Evolutionary conservation across 2,888 invertebrate species (phyloP), one percentile per base, ranked within the genome.

Genomic region (Nomada lathburiana): DNA sequence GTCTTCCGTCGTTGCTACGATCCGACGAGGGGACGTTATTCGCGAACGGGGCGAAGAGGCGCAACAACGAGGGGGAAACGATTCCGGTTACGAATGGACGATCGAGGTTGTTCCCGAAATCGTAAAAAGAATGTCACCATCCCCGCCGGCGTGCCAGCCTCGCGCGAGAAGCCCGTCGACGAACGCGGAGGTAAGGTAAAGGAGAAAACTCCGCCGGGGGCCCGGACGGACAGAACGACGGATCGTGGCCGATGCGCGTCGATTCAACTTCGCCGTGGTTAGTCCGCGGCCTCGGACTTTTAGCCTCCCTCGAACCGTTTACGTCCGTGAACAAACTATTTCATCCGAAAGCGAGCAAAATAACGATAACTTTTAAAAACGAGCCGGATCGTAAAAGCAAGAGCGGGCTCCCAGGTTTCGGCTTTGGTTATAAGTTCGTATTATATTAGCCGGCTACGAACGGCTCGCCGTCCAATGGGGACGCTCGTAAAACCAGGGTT

Each of bases 351-450:
- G 88, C 87, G 89, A 92, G 91, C 91, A 92, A 91, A 93, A 92
- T 92, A 92, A 92, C 92, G 92, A 92, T 91, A 92, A 93, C 90
- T 93, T 93, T 93, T 91, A 91, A 91, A 92, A 57, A 91, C 90
- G 92, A 91, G 90, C 88, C 88, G 88, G 91, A 90, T 93, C 93
- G 92, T 93, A 93, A 93, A 93, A 91, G 89, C 85, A 65, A 85
- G 80, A 84, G 76, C 76, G 84, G 82, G 86, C 91, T 93, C 89
- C 92, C 92, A 93, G 92, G 92, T 92, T 93, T 92, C 89, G 91
- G 91, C 92, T 93, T 93, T 92, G 90, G 92, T 92, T 93, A 93
- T 93, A 93, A 93, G 93, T 93, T 93, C 90, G 93, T 92, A 93
- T 93, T 93, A 93, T 93, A 93, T 93, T 93, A 93, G 93, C 89